A percentile compares a stretch with the other conserved stretches of the same genome.
Conservation (phyloP, 2,888 invertebrate genomes). For the Augochlorella aurata region DNA sequence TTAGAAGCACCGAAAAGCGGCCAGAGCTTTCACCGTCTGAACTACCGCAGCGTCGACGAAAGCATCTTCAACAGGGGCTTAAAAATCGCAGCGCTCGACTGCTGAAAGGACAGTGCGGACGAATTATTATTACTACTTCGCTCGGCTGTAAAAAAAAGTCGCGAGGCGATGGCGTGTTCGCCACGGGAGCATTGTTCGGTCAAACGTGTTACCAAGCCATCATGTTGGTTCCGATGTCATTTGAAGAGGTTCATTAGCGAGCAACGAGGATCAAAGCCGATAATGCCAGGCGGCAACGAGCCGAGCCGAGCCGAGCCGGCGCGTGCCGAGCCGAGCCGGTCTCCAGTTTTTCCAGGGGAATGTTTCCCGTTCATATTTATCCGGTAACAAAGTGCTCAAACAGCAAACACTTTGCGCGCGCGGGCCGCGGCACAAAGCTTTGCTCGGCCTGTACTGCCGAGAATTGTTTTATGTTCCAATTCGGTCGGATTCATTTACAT, state of each 20-base stretch:
- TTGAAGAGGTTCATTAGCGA: background rate
- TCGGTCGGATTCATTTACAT: slow-evolving; percentile 54
- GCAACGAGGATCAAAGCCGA: slow-evolving; percentile 24
- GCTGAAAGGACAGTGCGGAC: no score
- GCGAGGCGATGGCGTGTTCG: no score
- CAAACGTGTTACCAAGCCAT: background rate
- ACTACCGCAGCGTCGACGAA: no score
- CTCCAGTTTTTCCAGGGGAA: slow-evolving; percentile 24
- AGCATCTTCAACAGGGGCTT: no score
- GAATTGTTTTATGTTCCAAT: slow-evolving; percentile 47
- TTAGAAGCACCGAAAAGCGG: slow-evolving; percentile 10
- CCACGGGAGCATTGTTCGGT: no score
- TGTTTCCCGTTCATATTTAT: slow-evolving; percentile 41
- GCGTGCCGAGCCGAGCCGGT: background rate
- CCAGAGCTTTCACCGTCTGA: background rate
- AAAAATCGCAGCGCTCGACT: no score
- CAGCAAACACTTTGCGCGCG: background rate
- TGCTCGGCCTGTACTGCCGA: background rate
- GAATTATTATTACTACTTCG: no score
- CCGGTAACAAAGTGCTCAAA: slow-evolving; percentile 35
- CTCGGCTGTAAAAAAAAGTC: no score
- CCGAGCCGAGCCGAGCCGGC: background rate
- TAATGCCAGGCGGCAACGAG: background rate
- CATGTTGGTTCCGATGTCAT: slow-evolving; percentile 1
- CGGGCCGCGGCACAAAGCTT: slow-evolving; percentile 37